Evolutionary conservation across 2,113 vertebrate genomes (phyloP).

Genomic region (Paralichthys olivaceus): DNA sequence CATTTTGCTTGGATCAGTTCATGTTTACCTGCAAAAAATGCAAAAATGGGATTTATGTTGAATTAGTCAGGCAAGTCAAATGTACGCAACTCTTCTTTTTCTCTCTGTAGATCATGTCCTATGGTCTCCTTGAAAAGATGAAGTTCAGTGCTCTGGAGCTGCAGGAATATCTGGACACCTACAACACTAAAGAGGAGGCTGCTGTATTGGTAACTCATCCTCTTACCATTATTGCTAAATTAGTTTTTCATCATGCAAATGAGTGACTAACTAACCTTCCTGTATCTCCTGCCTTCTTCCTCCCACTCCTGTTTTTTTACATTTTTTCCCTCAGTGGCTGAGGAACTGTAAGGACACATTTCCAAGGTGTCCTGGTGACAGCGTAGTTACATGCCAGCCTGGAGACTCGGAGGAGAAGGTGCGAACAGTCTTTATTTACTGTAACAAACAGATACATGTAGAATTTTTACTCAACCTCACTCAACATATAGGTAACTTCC

Average conservation of each 20-base stretch:
- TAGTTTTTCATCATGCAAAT: background rate
- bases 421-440: background rate
- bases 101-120: conserved; percentile 91
- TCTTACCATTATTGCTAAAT: background rate
- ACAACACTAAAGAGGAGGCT: conserved; percentile 94
- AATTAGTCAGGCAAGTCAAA: background rate
- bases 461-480: background rate
- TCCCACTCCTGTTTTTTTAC: background rate
- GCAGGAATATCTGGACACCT: conserved; percentile 98
- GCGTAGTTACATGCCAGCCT: conserved; percentile 88
- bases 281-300: background rate
- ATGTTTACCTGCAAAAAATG: background rate
- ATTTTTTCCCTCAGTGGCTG: conserved; percentile 86
- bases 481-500: background rate
- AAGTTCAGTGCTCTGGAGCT: conserved; percentile 98
- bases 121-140: conserved; percentile 96
- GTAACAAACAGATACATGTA: background rate
- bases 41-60: background rate
- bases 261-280: background rate
- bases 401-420: conserved; percentile 99
- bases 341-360: conserved; percentile 97
- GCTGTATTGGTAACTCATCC: conserved; percentile 86
- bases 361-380: conserved; percentile 92
- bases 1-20: background rate
- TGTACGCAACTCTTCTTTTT: background rate